Evolutionary conservation across 2,888 invertebrate genomes (phyloP).

Genomic region (Lumbricus terrestris): DNA sequence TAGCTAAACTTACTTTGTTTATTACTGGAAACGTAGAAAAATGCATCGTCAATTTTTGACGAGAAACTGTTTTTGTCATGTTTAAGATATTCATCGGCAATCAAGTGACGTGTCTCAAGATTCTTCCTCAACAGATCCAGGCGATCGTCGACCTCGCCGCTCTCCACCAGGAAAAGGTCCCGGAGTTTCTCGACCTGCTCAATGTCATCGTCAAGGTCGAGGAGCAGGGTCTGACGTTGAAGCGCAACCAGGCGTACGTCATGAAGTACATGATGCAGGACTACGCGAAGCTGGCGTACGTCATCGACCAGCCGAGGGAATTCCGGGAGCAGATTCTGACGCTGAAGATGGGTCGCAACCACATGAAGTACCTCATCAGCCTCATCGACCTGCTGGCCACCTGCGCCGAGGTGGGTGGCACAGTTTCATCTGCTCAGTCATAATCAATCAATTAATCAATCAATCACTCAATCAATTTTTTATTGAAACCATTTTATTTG

Average conservation of each 20-base stretch:
- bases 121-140: conserved; percentile 45
- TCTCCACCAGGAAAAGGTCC: conserved; percentile 43
- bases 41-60: neutral
- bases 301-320: conserved; percentile 44
- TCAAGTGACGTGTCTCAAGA: conserved; percentile 43
- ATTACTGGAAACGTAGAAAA: neutral
- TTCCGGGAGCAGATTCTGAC: conserved; percentile 51
- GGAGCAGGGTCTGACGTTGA: conserved; percentile 44
- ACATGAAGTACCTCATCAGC: conserved; percentile 44
- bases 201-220: conserved; percentile 46
- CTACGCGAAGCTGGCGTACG: conserved; percentile 45
- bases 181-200: conserved; percentile 45
- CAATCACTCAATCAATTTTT: too few species aligned
- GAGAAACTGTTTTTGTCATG: too few species aligned
- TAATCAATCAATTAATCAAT: too few species aligned
- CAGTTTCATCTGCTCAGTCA: neutral
- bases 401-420: conserved; percentile 40
- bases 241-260: conserved; percentile 48
- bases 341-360: conserved; percentile 36
- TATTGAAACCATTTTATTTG: too few species aligned
- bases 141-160: conserved; percentile 44
- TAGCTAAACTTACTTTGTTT: neutral
- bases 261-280: conserved; percentile 50
- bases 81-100: conserved; percentile 48
- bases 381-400: conserved; percentile 45